Evolutionary conservation across 2,888 invertebrate species (phyloP), one percentile per base, ranked within the genome.

Genomic region (Beris morrisii): DNA sequence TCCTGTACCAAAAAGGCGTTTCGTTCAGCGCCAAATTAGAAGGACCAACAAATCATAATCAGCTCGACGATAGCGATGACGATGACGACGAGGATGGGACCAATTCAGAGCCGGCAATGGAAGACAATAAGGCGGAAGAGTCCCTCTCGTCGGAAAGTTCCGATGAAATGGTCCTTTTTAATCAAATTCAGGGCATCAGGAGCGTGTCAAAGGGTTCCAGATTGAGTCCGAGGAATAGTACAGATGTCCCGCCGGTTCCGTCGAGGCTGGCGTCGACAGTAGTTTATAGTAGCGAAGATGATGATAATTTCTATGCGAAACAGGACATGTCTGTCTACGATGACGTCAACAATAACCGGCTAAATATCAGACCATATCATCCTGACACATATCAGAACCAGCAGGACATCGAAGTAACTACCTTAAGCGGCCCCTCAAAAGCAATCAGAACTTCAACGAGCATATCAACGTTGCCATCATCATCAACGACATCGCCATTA

Each of bases 1-100:
- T 91, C 68, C 81, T 91, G 45, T 89, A 89, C 74, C 89, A 90
- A 79, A 91, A 90, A 79, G 91, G 90, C 74, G 90, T 88, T 4
- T 89, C 89, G 58, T 88, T 91, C 79, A 90, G 90, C 71, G 90
- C 89, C 43, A 89, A 90, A 79, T 82, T 89, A 77, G 87, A 86
- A 75, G 79, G 83, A 74, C 83, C 83, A 64, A 71, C 76, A 58
- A 66, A 69, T n/a, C 46, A 53, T 12, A 57, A 68, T 30, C 13
- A 15, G 32, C 4, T 31, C n/a, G 55, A 53, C 30, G n/a, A 15
- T 48, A 13, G 44, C 13, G 45, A 52, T 48, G 64, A 63, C 43
- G 48, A 56, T 12, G 46, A 57, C 11, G 63, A 31, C 3, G 57
- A 63, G 15, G 55, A 52, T 12, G 55, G 45, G 11, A 43, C 38